Evolutionary conservation across 2,888 invertebrate species (phyloP).

Genomic region (Heliconius hortense): DNA sequence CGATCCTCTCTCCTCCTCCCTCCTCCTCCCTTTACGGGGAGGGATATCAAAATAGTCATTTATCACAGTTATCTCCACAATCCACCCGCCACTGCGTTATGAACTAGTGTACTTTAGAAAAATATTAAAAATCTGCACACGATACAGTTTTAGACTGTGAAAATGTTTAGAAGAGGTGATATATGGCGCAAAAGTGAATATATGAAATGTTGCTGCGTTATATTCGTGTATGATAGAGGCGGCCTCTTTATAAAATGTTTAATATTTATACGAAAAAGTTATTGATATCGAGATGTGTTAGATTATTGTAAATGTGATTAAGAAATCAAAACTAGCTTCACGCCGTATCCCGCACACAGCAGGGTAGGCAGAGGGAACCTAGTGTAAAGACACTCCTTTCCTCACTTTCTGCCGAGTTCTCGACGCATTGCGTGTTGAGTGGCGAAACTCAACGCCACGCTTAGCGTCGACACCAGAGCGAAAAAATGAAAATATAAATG

Average conservation of each 20-base stretch:
- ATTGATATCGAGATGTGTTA: too few species aligned
- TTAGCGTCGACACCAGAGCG: too few species aligned
- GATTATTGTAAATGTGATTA: too few species aligned
- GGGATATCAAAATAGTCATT: conserved; percentile 68
- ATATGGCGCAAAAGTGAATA: conserved; percentile 19
- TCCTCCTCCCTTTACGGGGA: conserved; percentile 17
- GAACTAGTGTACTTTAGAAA: conserved; percentile 49
- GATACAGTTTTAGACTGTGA: conserved; percentile 27
- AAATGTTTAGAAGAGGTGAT: conserved; percentile 24
- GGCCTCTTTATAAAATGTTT: conserved; percentile 4
- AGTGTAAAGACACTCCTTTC: too few species aligned
- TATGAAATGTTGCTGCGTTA: not conserved
- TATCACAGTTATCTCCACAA: conserved; percentile 69
- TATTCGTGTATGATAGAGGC: not conserved
- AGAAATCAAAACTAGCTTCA: too few species aligned
- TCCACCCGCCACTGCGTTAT: conserved; percentile 56
- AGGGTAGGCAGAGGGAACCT: too few species aligned
- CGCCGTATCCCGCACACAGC: too few species aligned
- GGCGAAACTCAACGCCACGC: too few species aligned
- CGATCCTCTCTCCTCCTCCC: conserved; percentile 45
- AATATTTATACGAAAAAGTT: not conserved
- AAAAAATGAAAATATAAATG: too few species aligned
- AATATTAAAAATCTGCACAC: conserved; percentile 33
- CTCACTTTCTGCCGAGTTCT: too few species aligned
- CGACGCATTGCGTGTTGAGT: too few species aligned